A percentile compares a stretch with the other conserved stretches of the same genome.
Conservation (phyloP, 2,888 invertebrate genomes). For the Patella depressa region DNA sequence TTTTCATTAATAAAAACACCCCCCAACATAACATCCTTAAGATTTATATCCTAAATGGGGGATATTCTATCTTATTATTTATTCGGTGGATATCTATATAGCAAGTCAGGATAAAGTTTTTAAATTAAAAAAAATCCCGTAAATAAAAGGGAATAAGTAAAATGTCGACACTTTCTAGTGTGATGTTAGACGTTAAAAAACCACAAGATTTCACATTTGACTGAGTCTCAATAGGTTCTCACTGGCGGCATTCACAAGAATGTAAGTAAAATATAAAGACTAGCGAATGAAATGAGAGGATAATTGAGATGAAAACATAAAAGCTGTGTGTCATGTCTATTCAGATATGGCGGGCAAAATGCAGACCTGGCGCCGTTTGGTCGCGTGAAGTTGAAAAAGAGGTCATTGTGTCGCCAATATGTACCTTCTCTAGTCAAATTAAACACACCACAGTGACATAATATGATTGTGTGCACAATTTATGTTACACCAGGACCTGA, state of each 20-base stretch:
- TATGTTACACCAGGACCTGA: not conserved
- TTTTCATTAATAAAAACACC: no score
- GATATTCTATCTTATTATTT: no score
- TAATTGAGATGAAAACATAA: slow-evolving; percentile 7
- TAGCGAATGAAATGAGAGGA: not conserved
- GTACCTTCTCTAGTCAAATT: slow-evolving; percentile 5
- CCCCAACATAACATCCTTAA: no score
- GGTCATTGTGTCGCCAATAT: slow-evolving; percentile 5
- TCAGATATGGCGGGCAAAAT: slow-evolving; percentile 7
- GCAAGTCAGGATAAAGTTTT: no score
- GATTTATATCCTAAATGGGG: no score
- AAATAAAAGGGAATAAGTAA: not conserved
- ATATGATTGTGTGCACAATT: slow-evolving; percentile 5
- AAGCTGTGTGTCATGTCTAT: slow-evolving; percentile 1
- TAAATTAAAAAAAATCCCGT: not conserved
- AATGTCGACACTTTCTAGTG: slow-evolving; percentile 2
- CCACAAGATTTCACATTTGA: slow-evolving; percentile 17
- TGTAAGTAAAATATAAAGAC: slow-evolving; percentile 10
- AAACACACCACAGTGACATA: not conserved
- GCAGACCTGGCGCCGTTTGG: not conserved
- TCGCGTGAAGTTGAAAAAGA: slow-evolving; percentile 11
- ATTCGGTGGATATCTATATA: no score
- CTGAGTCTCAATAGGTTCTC: slow-evolving; percentile 12
- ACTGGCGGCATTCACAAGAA: not conserved
- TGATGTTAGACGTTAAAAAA: slow-evolving; percentile 5